These are phyloP conservation scores for Drosophila yooni DNA, from an alignment of 2,888 invertebrate genomes.

Conservation along the genomic window DNA sequence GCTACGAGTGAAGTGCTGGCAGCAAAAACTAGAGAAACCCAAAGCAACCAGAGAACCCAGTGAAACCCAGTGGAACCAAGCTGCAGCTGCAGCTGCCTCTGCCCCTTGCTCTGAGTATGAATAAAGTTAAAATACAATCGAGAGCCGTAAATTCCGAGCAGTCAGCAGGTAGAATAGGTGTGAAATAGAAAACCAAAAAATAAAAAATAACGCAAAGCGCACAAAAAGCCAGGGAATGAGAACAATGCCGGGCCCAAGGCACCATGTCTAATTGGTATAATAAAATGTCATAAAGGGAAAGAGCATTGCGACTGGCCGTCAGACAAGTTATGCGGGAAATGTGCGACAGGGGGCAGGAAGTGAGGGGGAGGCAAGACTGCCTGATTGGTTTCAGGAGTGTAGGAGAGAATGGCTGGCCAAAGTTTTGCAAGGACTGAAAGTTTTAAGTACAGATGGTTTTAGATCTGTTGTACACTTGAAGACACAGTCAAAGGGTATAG, in stretches of 20 bases:
- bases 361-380: background rate
- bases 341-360: background rate
- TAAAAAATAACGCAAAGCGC: constrained; percentile 11
- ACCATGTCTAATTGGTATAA: constrained; percentile 70
- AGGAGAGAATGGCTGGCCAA: constrained; percentile 5
- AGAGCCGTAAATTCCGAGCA: constrained; percentile 70
- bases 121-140: constrained; percentile 73
- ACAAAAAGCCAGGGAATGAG: constrained; percentile 34
- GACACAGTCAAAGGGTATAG: background rate
- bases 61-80: background rate
- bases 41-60: constrained; percentile 6
- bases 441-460: constrained; percentile 2
- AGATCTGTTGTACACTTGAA: constrained; percentile 1
- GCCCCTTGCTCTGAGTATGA: constrained; percentile 51
- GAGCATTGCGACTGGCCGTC: constrained; percentile 39
- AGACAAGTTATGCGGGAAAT: constrained; percentile 37
- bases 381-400: constrained; percentile 31
- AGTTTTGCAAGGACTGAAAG: constrained; percentile 19
- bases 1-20: constrained; percentile 60
- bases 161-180: constrained; percentile 64
- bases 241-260: constrained; percentile 51
- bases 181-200: constrained; percentile 18
- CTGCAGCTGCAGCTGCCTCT: constrained; percentile 16
- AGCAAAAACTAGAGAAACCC: constrained; percentile 22
- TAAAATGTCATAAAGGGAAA: constrained; percentile 70